Evolutionary conservation across 1,140 invertebrate species (phyloP), one percentile per base, ranked within the genome.

Genomic region (Daktulosphaira vitifoliae): DNA sequence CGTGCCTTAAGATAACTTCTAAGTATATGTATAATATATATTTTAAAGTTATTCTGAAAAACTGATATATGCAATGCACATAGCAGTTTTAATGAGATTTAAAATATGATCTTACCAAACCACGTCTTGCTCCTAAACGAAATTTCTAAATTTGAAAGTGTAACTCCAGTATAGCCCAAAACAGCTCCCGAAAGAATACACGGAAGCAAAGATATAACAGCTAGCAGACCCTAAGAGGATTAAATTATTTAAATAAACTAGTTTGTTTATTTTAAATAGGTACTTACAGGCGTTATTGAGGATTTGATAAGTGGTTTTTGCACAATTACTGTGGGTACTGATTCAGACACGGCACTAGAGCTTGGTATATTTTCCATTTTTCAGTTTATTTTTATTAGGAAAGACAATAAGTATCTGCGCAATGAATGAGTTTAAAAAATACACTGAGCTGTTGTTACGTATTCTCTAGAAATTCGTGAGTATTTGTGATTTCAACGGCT

Each of bases 401-500:
- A n/a, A n/a, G n/a, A n/a, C n/a, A n/a, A n/a, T n/a, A n/a, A n/a
- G n/a, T n/a, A n/a, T n/a, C n/a, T n/a, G n/a, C n/a, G n/a, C n/a
- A n/a, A n/a, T n/a, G n/a, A n/a, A n/a, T n/a, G n/a, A n/a, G n/a
- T n/a, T n/a, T n/a, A n/a, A n/a, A n/a, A n/a, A 33, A 11, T 33
- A 33, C 29, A 33, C 29, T 33, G 11, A 33, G 29, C 29, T 33
- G 5, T 33, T 5, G 29, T 33, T 5, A 11, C 11, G 29, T 33
- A 1, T 42, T 26, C 53, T 42, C 38, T 15, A 25, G 53, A 56
- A 56, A 56, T 42, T 29, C 23, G 15, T 18, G 15, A n/a, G 11
- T 22, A 48, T 62, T 62, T 62, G 23, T n/a, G n/a, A n/a, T n/a
- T n/a, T n/a, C n/a, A 38, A 62, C 25, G 56, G 56, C 56, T 62